phyloP scores from a whole-genome alignment of 2,888 invertebrate species.

The Lasioglossum figueresi region DNA sequence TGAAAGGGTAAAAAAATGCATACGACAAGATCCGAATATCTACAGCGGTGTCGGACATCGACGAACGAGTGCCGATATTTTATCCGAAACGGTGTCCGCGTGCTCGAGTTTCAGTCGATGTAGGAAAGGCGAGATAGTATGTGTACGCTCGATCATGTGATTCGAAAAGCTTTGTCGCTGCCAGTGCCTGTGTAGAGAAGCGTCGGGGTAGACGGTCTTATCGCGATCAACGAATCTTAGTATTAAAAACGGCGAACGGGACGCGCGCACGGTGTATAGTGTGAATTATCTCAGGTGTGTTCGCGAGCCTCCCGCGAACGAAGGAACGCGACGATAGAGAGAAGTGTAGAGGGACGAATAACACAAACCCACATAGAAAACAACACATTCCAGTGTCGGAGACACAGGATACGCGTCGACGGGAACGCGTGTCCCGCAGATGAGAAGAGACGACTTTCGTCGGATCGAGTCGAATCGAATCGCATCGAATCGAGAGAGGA shows the following conservation, averaged over 20 bases:
- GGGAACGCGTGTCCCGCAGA: not conserved
- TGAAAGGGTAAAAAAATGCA: conserved; percentile 7
- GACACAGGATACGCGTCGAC: conserved; percentile 2
- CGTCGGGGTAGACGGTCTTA: conserved; percentile 29
- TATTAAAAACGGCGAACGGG: conserved; percentile 14
- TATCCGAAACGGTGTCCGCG: conserved; percentile 4
- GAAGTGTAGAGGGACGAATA: not conserved
- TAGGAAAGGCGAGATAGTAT: not conserved
- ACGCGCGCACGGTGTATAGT: conserved; percentile 9
- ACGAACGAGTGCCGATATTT: conserved; percentile 24
- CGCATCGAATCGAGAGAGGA: not conserved
- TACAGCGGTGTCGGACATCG: not conserved
- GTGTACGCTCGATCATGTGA: conserved; percentile 39
- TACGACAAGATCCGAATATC: conserved; percentile 19
- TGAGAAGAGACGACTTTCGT: conserved; percentile 15
- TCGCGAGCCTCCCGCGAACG: not conserved
- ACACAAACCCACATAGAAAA: not conserved
- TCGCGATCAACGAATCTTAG: conserved; percentile 37
- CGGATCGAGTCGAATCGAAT: conserved; percentile 9
- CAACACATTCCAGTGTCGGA: conserved; percentile 71
- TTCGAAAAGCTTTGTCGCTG: conserved; percentile 49
- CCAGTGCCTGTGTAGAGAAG: conserved; percentile 47
- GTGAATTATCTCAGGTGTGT: conserved; percentile 28
- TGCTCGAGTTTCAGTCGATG: conserved; percentile 35
- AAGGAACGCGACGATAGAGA: not conserved